Evolutionary conservation across 2,113 vertebrate species (phyloP), one percentile per base, ranked within the genome.

Genomic region (Daubentonia madagascariensis): DNA sequence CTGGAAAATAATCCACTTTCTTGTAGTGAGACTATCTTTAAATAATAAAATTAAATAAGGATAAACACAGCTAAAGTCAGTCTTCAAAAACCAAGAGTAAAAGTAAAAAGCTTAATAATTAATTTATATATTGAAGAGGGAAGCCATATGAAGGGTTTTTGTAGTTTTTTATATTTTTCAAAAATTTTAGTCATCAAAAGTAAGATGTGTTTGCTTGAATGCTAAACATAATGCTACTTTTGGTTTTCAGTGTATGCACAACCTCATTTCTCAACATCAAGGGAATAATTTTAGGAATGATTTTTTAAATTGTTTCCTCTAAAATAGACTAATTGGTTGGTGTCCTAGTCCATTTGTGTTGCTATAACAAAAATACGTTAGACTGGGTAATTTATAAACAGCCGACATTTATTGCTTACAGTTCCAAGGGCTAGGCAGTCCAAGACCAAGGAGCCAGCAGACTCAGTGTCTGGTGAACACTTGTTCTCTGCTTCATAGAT

Each of bases 171-270:
- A 35, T 80, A 23, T 83, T 79, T 86, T 78, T 50, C 6, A 80
- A 79, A 45, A n/a, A 35, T 43, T 81, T 40, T 80, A 89, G 32
- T 87, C 43, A 67, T 73, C 45, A 94, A 90, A 97, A 91, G 57
- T 63, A 84, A 87, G n/a, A 54, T 20, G 14, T 35, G 25, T 63
- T 65, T 96, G 6, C 57, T 37, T 90, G 43, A 52, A 68, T 67
- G 22, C 57, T 73, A 92, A 68, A 28, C 35, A 50, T 30, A 18
- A n/a, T n/a, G 52, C 0, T 70, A 40, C 20, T 73, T 73, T 57
- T 23, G 5, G 5, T 81, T 93, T 93, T 80, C 25, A 40, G 11
- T 84, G 5, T 72, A 17, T 75, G 43, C 11, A 45, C 54, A 88
- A 40, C 20, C 40, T 70, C 17, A 52, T 76, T 89, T 35, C 23